Base-by-base conservation (phyloP, 2,888 invertebrate species). In the Nomada flava region DNA sequence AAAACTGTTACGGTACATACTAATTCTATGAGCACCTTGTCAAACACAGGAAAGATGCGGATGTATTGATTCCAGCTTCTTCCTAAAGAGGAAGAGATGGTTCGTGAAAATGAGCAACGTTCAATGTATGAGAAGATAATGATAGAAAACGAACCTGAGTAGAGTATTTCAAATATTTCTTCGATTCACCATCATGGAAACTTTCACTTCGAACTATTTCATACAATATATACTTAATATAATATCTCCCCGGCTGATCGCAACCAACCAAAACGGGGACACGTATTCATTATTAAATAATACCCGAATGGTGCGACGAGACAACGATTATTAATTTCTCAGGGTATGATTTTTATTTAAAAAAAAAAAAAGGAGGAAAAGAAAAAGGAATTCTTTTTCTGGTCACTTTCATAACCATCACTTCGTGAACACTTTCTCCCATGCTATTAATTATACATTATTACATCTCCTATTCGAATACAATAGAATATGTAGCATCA, bases 21-120 rank as follows among this genome's bases (percentile, higher is more conserved):
- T 57, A 65, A 50, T 60, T 50, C 47, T 72, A 50, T 68, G 73
- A 73, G 77, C 77, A 78, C 77, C 77, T 73, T 55, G 23, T 68
- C 29, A 11, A 68, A 60, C 50, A 59, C 20, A 67, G 55, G 23
- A 62, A 13, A 20, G 57, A 47, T 50, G 15, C 26, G 44, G 15
- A 63, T 23, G 13, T 20, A 20, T 15, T 23, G 57, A 13, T 4
- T 26, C 13, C 10, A 9, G 26, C n/a, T 20, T 11, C n/a, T 36
- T 42, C 15, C 18, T 26, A 26, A 52, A 29, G 15, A 29, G 15
- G 47, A 64, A 42, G 62, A 42, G 42, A 70, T 60, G 59, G 36
- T 50, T 59, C 29, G 60, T 50, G 69, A 11, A 47, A 69, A 60
- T 50, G 36, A 29, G 20, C 60, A 20, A 70, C 20, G 29, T n/a